Base-by-base conservation (phyloP, 1,140 invertebrate genomes). In the Onthophagus taurus region DNA sequence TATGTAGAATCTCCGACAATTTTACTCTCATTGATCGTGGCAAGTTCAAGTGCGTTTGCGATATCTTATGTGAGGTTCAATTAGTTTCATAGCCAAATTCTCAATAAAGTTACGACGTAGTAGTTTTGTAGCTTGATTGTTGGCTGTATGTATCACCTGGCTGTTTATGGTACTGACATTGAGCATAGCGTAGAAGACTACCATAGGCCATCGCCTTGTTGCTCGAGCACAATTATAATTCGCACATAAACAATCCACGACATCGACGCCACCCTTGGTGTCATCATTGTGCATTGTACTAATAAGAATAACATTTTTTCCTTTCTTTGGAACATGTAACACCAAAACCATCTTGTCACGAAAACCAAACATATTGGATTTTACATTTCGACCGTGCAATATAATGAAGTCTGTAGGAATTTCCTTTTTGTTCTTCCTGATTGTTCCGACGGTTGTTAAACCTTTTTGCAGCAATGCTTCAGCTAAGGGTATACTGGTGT, bases 201-300 rank as follows among this genome's bases (percentile, higher is more conserved):
- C 34, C n/a, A n/a, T n/a, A n/a, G n/a, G n/a, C n/a, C n/a, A n/a
- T n/a, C n/a, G n/a, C n/a, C n/a, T n/a, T n/a, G 44, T 36, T n/a
- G 13, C n/a, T 37, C 35, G 5, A 31, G 44, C 33, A 21, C 11
- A 18, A 35, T 45, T 36, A 31, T 45, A 45, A 2, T 16, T 18
- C 8, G 35, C 24, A 45, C 44, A 45, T 9, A 45, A 26, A 5
- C 14, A 11, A 36, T 45, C 44, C 13, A 31, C n/a, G n/a, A n/a
- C 26, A 5, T n/a, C n/a, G 2, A 66, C 61, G 7, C 58, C 63
- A 11, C 57, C 52, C 53, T 69, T 70, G 2, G 57, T 64, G 19
- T 49, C 8, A 52, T 71, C 48, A 45, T 55, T 35, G 36, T 63
- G 53, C 50, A 60, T 57, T 2, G 53, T 51, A 23, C 52, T 61